Conservation (phyloP, 1,140 invertebrate genomes). For the Eurosta solidaginis region DNA sequence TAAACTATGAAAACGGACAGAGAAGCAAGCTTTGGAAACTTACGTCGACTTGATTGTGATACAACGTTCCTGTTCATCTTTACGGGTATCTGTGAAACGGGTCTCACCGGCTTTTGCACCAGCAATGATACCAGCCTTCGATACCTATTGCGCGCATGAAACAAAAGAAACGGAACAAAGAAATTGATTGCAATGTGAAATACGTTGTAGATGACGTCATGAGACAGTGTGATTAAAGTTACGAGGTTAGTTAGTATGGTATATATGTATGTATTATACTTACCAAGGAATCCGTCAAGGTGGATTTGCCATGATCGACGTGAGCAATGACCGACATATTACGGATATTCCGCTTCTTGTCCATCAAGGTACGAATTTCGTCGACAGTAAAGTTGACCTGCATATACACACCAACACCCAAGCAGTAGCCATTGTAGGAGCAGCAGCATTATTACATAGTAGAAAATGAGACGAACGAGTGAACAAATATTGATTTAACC, state of each 20-base stretch:
- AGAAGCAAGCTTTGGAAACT: conserved; percentile 63
- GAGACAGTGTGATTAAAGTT: background rate
- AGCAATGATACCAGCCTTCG: conserved; percentile 99
- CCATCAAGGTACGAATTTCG: conserved; percentile 99
- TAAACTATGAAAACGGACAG: background rate
- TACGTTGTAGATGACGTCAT: background rate
- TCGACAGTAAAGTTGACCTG: conserved; percentile 99
- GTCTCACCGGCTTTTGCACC: conserved; percentile 98
- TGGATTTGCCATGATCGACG: conserved; percentile 99
- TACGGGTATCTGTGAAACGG: conserved; percentile 98
- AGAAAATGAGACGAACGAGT: no score
- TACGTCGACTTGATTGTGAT: conserved; percentile 99
- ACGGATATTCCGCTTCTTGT: conserved; percentile 98
- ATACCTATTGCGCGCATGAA: no score
- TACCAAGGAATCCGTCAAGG: conserved; percentile 97
- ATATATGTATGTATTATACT: conserved; percentile 1
- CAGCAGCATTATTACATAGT: background rate
- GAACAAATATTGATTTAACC: background rate
- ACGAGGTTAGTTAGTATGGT: background rate
- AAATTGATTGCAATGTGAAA: background rate
- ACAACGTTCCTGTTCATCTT: conserved; percentile 99
- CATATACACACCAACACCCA: conserved; percentile 4
- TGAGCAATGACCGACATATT: conserved; percentile 99
- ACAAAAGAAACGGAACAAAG: background rate
- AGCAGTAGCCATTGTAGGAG: background rate